phyloP scores from a whole-genome alignment of 2,113 vertebrate genomes.

The Festucalex cinctus region DNA sequence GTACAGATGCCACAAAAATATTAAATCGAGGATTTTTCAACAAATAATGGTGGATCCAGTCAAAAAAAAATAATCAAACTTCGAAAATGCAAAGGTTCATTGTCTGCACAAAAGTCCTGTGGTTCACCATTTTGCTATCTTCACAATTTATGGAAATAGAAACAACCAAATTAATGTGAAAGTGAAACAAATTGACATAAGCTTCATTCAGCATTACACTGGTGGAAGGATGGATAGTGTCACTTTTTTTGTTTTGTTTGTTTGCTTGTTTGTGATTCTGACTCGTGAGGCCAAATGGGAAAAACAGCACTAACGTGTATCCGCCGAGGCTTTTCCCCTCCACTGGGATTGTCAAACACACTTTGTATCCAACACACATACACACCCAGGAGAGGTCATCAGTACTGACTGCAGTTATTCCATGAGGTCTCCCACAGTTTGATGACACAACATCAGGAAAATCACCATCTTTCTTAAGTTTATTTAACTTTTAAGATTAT shows the following conservation, averaged over 20 bases:
- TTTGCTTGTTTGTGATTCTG: conserved; percentile 17
- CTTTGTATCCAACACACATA: conserved; percentile 42
- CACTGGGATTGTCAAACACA: conserved; percentile 34
- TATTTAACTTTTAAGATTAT: background rate
- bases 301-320: conserved; percentile 34
- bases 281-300: conserved; percentile 37
- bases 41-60: no score
- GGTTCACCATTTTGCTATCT: no score
- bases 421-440: background rate
- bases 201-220: background rate
- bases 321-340: conserved; percentile 32
- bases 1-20: no score
- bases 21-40: no score
- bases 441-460: background rate
- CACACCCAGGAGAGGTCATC: conserved; percentile 44
- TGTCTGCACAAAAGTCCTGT: no score
- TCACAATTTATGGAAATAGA: background rate
- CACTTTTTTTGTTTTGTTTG: background rate
- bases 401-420: background rate
- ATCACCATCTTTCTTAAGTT: background rate
- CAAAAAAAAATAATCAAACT: no score
- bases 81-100: no score
- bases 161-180: background rate
- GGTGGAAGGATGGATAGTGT: background rate
- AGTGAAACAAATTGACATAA: background rate